These are phyloP conservation scores for Drosophila melanica DNA, from an alignment of 1,140 invertebrate species.

Conservation along the genomic window DNA sequence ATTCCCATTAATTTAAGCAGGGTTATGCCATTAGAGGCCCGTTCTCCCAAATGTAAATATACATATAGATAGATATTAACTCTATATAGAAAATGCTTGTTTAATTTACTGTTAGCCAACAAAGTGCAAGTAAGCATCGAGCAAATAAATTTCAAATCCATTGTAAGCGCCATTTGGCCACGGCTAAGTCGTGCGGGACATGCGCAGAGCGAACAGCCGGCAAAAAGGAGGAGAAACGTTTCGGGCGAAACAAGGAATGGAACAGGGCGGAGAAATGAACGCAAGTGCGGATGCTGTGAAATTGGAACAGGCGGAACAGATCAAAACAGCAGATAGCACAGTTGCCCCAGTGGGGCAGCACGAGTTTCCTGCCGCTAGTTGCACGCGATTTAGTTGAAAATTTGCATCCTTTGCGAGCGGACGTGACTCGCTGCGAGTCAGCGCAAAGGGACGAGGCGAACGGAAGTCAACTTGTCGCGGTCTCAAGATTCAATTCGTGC, in stretches of 20 bases:
- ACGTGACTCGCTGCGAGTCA: constrained; percentile 59
- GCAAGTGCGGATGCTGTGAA: constrained; percentile 3
- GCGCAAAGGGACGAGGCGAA: constrained; percentile 4
- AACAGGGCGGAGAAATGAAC: constrained; percentile 14
- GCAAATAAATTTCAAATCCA: constrained; percentile 58
- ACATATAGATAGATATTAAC: background rate
- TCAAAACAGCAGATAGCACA: constrained; percentile 14
- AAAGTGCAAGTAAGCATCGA: constrained; percentile 49
- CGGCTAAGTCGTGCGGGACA: constrained; percentile 39
- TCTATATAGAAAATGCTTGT: background rate
- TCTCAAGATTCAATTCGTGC: constrained; percentile 28
- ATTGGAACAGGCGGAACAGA: constrained; percentile 38
- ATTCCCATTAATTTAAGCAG: background rate
- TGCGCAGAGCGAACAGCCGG: constrained; percentile 52
- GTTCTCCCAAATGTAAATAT: background rate
- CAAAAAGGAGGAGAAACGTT: constrained; percentile 14
- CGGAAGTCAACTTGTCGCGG: constrained; percentile 55
- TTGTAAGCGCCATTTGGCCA: constrained; percentile 10
- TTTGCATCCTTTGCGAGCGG: constrained; percentile 72
- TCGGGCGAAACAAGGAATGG: constrained; percentile 13
- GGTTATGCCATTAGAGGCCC: background rate
- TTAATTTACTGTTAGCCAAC: constrained; percentile 46
- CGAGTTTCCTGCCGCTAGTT: constrained; percentile 43
- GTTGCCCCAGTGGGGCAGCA: constrained; percentile 17
- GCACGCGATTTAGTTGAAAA: constrained; percentile 68